A percentile compares a stretch with the other conserved stretches of the same genome.
Evolutionary conservation across 2,797 vertebrate genomes (phyloP).

Genomic region (Triplophysa bombifrons): DNA sequence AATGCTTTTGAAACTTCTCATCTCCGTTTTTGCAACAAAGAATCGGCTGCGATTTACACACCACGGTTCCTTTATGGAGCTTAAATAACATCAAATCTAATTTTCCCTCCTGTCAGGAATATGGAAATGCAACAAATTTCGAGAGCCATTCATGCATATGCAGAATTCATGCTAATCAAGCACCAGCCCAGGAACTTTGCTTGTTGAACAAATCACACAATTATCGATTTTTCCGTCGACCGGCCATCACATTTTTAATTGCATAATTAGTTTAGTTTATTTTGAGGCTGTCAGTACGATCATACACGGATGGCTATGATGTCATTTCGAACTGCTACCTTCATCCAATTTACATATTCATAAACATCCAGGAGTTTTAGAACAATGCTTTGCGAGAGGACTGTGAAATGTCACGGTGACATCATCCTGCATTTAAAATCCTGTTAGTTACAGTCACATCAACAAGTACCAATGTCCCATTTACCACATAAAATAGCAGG

Average conservation of each 20-base stretch:
- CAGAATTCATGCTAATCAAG: slow-evolving; percentile 10
- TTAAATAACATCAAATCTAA: slow-evolving; percentile 29
- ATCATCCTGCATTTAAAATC: background rate
- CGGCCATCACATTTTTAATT: slow-evolving; percentile 12
- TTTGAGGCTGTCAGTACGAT: slow-evolving; percentile 6
- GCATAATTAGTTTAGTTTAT: slow-evolving; percentile 15
- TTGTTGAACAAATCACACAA: slow-evolving; percentile 11
- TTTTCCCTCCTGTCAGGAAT: background rate
- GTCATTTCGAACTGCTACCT: background rate
- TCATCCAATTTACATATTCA: slow-evolving; percentile 8
- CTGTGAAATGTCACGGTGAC: background rate
- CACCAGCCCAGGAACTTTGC: slow-evolving; percentile 5
- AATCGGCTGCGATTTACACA: slow-evolving; percentile 8
- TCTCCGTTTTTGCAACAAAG: slow-evolving; percentile 35
- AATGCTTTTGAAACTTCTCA: slow-evolving; percentile 38
- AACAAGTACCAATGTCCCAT: background rate
- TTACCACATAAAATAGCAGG: too few species aligned
- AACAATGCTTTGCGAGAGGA: background rate
- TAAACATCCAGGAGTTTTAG: background rate
- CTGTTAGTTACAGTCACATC: background rate
- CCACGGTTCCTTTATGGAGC: slow-evolving; percentile 18
- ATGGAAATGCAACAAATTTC: background rate
- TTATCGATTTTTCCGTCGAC: background rate
- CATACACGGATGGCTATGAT: slow-evolving; percentile 7
- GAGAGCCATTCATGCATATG: slow-evolving; percentile 27